Base-by-base conservation (phyloP, 2,113 vertebrate genomes). In the Ctenomys sociabilis region DNA sequence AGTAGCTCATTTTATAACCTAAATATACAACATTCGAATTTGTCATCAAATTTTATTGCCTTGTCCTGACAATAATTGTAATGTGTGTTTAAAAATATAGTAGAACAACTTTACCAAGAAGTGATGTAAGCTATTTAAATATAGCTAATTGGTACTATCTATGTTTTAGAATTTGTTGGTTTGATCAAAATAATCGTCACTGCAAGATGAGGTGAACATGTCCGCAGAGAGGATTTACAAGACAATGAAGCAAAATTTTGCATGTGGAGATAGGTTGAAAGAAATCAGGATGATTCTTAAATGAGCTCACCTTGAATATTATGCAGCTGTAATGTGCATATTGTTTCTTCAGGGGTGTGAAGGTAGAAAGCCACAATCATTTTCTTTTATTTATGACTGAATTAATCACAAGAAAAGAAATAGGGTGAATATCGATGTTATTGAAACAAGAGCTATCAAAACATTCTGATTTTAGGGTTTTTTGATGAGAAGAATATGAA, bases 81-180 rank as follows among this genome's bases (percentile, higher is more conserved):
- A 70, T 32, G 4, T 87, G 66, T 3, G 57, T 94, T 84, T 66
- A 93, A 95, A 93, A 77, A 52, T 45, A 43, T 61, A 92, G 26
- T 92, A 43, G 1, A 85, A 35, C 35, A 84, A 24, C 3, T 52
- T 2, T 52, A 35, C 2, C 77, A 45, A 90, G 66, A 24, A 13
- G 66, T 91, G 6, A 64, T 45, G 19, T 73, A 78, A 68, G 1
- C 1, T 93, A 14, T 57, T n/a, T 64, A 81, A 75, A 61, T 83
- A 49, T 6, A 85, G 64, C 21, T 86, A 85, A 66, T 61, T 83
- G 14, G 30, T 35, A n/a, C 19, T 64, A 5, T 54, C 72, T 92
- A 81, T 43, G 21, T 66, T 95, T 91, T 32, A 75, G 24, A 70
- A 75, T 93, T 37, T 91, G 0, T 16, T 89, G n/a, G 3, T 3